Percentiles rank a stretch among this genome's conserved stretches.
phyloP scores from a whole-genome alignment of 2,113 vertebrate genomes.

The Nyctibius bracteatus region DNA sequence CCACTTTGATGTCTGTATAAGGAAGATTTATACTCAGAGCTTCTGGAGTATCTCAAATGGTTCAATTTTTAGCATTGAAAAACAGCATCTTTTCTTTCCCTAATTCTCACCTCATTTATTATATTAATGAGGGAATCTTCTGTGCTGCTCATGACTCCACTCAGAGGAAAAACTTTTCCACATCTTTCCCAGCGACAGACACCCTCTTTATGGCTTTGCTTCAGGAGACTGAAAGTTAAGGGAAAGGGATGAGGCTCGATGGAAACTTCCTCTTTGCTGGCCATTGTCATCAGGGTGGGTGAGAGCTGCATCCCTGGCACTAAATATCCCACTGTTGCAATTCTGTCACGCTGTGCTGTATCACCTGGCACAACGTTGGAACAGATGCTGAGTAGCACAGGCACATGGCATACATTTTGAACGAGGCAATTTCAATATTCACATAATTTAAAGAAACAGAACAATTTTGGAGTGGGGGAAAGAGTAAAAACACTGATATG shows the following conservation, averaged over 20 bases:
- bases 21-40: not conserved
- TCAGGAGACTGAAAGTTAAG: not conserved
- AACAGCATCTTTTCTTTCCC: not conserved
- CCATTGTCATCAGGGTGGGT: not conserved
- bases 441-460: not conserved
- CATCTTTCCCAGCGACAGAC: not conserved
- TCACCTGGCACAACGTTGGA: not conserved
- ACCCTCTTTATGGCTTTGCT: not conserved
- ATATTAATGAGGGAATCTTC: not conserved
- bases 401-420: not conserved
- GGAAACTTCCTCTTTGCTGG: not conserved
- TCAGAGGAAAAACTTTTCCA: not conserved
- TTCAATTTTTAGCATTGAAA: not conserved
- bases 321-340: not conserved
- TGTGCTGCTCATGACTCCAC: not conserved
- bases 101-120: not conserved
- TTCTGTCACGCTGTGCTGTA: not conserved
- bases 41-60: not conserved
- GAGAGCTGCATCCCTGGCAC: not conserved
- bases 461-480: not conserved
- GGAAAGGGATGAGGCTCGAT: not conserved
- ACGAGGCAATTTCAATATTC: not conserved
- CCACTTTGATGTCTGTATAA: constrained; percentile 65
- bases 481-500: not conserved
- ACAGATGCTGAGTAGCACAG: not conserved